Base-by-base conservation (phyloP, 2,113 vertebrate genomes). In the Orthonyx spaldingii region DNA sequence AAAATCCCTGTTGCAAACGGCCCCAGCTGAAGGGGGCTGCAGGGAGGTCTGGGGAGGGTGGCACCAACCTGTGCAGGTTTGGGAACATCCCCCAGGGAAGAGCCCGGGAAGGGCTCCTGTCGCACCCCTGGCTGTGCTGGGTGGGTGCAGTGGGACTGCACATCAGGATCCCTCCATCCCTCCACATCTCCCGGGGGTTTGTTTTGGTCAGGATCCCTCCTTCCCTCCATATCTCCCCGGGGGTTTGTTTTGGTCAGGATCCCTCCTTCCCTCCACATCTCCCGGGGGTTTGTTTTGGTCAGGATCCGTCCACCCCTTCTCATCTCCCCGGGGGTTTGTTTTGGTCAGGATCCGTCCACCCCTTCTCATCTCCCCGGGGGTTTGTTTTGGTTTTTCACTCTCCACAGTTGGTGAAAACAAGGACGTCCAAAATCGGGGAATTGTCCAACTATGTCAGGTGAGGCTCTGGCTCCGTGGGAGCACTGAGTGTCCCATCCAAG, bases 381-480 rank as follows among this genome's bases (percentile, higher is more conserved):
- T 56, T 57, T 30, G 13, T 39, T 50, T 32, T 57, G 42, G 1
- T 70, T 72, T 37, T 91, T 84, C 56, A 44, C 95, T 76, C 87
- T 56, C 97, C 88, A 28, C 94, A 99, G 99, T 27, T 99, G 93
- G 98, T 98, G 93, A 98, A 98, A 96, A 99, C 98, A 46, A 98
- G 98, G 96, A 99, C 98, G 16, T 98, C 98, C 85, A 98, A 97
- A 93, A 97, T 99, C 57, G 95, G 89, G 2, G 61, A 96, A 61
- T 78, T 99, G 44, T 97, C 96, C 35, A 96, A 97, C 64, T 98
- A 97, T 10, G 89, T 99, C 96, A 99, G 98, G 99, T 99, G 97
- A 98, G 97, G 76, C 50, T 91, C 49, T 24, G 84, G 46, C 75
- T 86, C 47, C 0, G 10, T 0, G 5, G 55, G 56, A 74, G 49